phyloP scores from a whole-genome alignment of 2,797 vertebrate genomes.

The Tamandua tetradactyla region DNA sequence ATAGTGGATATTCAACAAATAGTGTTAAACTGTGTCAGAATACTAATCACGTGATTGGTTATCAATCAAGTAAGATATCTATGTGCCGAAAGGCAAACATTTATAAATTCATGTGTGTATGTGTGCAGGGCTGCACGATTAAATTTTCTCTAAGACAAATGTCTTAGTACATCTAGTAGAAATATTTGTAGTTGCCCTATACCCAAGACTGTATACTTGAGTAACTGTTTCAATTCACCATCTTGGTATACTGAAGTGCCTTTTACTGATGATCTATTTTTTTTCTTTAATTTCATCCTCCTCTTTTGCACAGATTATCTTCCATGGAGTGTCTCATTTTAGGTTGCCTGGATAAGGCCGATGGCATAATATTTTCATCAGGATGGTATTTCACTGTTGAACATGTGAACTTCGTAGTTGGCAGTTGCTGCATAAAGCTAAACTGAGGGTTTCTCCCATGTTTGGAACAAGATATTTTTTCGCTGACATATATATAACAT shows the following conservation, averaged over 20 bases:
- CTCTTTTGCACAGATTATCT: background rate
- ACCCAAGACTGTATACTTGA: background rate
- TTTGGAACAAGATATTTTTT: background rate
- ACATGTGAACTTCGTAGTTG: background rate
- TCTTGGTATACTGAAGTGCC: background rate
- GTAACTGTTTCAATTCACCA: background rate
- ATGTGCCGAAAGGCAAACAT: background rate
- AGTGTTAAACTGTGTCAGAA: background rate
- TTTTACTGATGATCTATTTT: background rate
- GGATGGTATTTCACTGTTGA: background rate
- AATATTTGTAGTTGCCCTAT: background rate
- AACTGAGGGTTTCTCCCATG: background rate
- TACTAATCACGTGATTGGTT: background rate
- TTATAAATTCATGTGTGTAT: background rate
- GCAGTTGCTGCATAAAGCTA: background rate
- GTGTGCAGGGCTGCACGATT: too few relatives aligned
- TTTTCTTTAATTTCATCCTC: background rate
- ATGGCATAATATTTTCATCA: background rate
- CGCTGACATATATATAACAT: background rate
- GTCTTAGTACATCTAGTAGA: background rate
- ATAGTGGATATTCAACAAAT: background rate
- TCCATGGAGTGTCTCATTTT: background rate
- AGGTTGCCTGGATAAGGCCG: background rate
- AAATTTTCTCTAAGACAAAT: background rate
- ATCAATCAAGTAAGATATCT: background rate